Evolutionary conservation across 2,888 invertebrate genomes (phyloP), one percentile per base, ranked within the genome.

Genomic region (Gordius sp.): DNA sequence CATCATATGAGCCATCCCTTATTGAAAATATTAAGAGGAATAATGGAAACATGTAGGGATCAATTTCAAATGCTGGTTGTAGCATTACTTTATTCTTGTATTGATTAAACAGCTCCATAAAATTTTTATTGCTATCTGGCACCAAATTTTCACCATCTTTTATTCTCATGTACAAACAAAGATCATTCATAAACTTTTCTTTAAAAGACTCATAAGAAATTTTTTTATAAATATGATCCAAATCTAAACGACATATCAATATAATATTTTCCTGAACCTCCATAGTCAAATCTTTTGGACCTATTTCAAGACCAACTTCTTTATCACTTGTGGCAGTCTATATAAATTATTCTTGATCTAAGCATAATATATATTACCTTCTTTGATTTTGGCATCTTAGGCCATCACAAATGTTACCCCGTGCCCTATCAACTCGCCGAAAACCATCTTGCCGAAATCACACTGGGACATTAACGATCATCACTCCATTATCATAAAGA

Each of bases 1-100:
- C 13, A 47, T 47, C 47, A 47, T 47, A 47, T 8, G 16, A n/a
- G 8, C 47, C 47, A 47, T 47, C 23, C 20, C 23, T 8, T 4
- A 47, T 47, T n/a, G 47, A 47, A 47, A 47, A 47, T 47, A 47
- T 20, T 47, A 47, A 47, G 4, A 47, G 20, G 20, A 47, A 47
- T n/a, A 47, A 20, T 47, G 47, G 47, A 4, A 47, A 47, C 13
- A n/a, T 47, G 20, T 47, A 47, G 20, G 47, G 47, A 20, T 47
- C 47, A 8, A 20, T 47, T 47, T 8, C 20, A 47, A 47, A 47
- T 4, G 47, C 16, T 47, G n/a, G 13, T 18, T 47, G 23, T n/a
- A 23, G 8, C 23, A 8, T 47, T 47, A 47, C 20, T n/a, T n/a
- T 20, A n/a, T 47, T 23, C 20, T n/a, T n/a, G 20, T 47, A 47